phyloP scores from a whole-genome alignment of 2,797 vertebrate species.

The Sparus aurata region DNA sequence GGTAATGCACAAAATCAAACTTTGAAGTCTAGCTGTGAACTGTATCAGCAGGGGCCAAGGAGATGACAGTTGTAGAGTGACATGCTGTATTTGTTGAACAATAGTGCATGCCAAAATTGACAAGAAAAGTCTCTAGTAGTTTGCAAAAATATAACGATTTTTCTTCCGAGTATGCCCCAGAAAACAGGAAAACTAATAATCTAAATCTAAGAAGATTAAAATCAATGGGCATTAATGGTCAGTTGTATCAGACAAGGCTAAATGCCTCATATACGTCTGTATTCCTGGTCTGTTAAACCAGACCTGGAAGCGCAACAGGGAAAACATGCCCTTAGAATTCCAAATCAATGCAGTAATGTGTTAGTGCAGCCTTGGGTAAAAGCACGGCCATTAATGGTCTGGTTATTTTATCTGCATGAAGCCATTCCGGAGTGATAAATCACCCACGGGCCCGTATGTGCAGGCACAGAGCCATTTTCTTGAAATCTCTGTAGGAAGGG shows the following conservation, averaged over 20 bases:
- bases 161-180: neutral
- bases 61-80: neutral
- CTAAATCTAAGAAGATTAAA: neutral
- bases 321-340: slow-evolving; percentile 76
- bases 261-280: slow-evolving; percentile 14
- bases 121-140: neutral
- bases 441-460: slow-evolving; percentile 64
- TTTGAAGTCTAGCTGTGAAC: neutral
- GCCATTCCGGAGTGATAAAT: slow-evolving; percentile 79
- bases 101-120: neutral
- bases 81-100: neutral
- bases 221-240: neutral
- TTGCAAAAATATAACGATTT: neutral
- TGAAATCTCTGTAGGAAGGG: slow-evolving; percentile 59
- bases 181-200: neutral
- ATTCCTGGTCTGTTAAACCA: slow-evolving; percentile 42
- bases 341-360: slow-evolving; percentile 78
- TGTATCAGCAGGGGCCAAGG: neutral
- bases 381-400: slow-evolving; percentile 77
- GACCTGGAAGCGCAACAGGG: slow-evolving; percentile 40
- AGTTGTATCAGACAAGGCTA: neutral
- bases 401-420: slow-evolving; percentile 83
- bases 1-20: neutral
- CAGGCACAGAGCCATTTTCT: slow-evolving; percentile 57
- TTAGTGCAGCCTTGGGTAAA: slow-evolving; percentile 80